Base-by-base conservation (phyloP, 2,888 invertebrate genomes). In the Gisinianus flammeolus region DNA sequence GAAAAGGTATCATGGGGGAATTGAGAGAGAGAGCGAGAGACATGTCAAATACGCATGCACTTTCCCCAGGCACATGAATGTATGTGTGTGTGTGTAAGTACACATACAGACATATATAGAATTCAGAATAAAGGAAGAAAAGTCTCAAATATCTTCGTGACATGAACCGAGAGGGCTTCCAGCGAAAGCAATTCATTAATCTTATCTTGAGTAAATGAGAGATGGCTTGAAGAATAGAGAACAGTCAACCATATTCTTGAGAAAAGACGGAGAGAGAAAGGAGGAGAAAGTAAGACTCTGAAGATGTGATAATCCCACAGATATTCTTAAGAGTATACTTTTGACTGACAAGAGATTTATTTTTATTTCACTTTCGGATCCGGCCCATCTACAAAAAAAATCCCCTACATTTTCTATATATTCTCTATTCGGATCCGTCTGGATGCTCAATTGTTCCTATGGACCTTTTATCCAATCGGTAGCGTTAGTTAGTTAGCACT, bases 111-210 rank as follows among this genome's bases (percentile, higher is more conserved):
- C 44, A 44, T 44, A 44, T 44, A 12, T 6, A 44, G 3, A 44
- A 44, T 6, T 2, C 22, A 62, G 62, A 62, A 62, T 24, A 26
- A 56, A 56, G 22, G 35, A 44, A 44, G 44, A 44, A 44, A 44
- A 44, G 44, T 16, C 44, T 44, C 19, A 44, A 44, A 44, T 44
- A 44, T 44, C 44, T 19, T 44, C 8, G 62, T 62, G 62, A 62
- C 62, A 62, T 28, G 62, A 62, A 26, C 62, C 62, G 4, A 62
- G 16, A 16, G 16, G 28, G 62, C 16, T 62, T 62, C 24, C 8
- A 62, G 62, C 24, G 62, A 62, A 62, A 62, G 62, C 62, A 62
- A 62, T 62, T 44, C 44, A 44, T 44, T 62, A 62, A 62, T 62
- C 62, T 62, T 62, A 62, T 58, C 58, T n/a, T 58, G 58, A 19